phyloP scores from a whole-genome alignment of 2,113 vertebrate genomes.

The Salvelinus alpinus region DNA sequence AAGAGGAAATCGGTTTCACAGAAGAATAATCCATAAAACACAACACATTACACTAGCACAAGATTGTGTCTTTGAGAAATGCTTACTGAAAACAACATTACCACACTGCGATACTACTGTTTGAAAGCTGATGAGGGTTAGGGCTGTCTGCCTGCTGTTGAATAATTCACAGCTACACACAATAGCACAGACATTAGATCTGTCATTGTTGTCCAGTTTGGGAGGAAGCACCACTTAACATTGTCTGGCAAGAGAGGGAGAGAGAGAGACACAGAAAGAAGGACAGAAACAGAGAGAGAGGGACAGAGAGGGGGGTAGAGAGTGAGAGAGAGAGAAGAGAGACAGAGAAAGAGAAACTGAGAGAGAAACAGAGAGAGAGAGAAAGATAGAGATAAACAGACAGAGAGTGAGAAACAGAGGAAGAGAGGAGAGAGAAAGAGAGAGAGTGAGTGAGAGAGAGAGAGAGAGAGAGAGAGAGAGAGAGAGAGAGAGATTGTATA shows the following conservation, averaged over 20 bases:
- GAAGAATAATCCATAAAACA: no score
- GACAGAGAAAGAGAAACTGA: background rate
- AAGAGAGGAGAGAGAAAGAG: background rate
- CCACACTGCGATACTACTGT: background rate
- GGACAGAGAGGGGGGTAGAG: no score
- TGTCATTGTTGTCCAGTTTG: constrained; percentile 8
- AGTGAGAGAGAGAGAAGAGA: no score
- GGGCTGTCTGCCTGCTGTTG: background rate
- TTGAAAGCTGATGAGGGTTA: background rate
- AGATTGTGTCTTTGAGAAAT: no score
- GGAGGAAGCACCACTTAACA: constrained; percentile 7
- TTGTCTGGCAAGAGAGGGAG: background rate
- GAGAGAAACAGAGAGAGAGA: no score
- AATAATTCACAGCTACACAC: constrained; percentile 1
- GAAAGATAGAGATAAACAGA: no score
- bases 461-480: background rate
- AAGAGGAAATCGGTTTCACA: no score
- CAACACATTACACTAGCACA: no score
- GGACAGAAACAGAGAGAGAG: no score
- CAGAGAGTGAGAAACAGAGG: no score
- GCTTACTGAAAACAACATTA: no score
- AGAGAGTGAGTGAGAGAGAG: background rate
- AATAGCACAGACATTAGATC: background rate
- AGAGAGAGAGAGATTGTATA: no score
- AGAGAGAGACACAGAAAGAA: background rate